Evolutionary conservation across 2,797 vertebrate genomes (phyloP), one percentile per base, ranked within the genome.

Genomic region (Haliaeetus vocifer): DNA sequence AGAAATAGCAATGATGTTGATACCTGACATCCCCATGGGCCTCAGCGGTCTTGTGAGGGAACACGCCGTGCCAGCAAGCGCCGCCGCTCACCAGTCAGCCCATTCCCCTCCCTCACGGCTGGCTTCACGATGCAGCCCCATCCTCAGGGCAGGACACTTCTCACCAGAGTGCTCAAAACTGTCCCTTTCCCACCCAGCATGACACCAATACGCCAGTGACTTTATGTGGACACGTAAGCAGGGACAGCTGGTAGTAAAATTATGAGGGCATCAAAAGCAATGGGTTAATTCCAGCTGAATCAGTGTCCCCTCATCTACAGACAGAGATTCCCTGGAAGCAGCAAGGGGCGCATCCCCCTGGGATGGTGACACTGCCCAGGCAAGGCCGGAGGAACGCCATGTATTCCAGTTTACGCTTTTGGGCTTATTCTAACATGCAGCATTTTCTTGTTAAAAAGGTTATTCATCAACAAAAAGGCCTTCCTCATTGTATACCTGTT

Each of bases 71-170:
- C 58, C 81, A 95, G 73, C 62, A 85, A 68, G 44, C 6, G 5
- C n/a, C 2, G 23, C 3, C 5, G 13, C 55, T 56, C 47, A 3
- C 29, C 44, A 33, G 31, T 13, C 29, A 49, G 40, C 23, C 73
- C 49, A 6, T 13, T 80, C 90, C 80, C 45, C 65, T 52, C 66
- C 49, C 21, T 11, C 21, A 19, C 23, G n/a, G 23, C 31, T 33
- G 61, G 5, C 8, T 66, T 15, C 49, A 16, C 3, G 4, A 58
- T 9, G 15, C 63, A 35, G 28, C 15, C 4, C 28, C 3, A 0
- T 13, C 37, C 58, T 59, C 87, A 76, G 52, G 44, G 47, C 35
- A 73, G 42, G 40, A 28, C 6, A 8, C n/a, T 66, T 63, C 66
- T 72, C 7, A 4, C 38, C 52, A 76, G 13, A 47, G 33, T 22